Conservation (phyloP, 2,797 vertebrate genomes). For the Leucoraja ocellata region DNA sequence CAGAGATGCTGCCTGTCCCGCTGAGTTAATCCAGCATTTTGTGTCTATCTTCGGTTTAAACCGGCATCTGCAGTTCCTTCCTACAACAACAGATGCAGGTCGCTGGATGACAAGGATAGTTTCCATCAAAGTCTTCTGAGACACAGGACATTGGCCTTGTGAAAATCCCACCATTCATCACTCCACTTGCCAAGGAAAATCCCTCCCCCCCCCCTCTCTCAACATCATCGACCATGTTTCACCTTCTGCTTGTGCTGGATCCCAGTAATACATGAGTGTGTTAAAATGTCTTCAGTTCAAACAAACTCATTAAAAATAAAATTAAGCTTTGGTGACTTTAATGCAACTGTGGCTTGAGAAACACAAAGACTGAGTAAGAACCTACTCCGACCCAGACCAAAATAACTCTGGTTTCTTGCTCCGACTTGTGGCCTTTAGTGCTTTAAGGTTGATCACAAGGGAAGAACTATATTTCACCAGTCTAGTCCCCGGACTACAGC, state of each 20-base stretch:
- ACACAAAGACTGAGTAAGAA: neutral
- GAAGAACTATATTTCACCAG: neutral
- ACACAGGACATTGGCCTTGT: neutral
- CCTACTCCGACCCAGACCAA: neutral
- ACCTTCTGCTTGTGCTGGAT: neutral
- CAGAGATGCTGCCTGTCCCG: too few species aligned
- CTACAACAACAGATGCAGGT: neutral
- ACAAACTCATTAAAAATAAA: slow-evolving; percentile 6
- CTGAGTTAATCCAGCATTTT: too few species aligned
- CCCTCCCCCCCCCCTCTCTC: too few species aligned
- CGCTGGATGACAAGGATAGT: neutral
- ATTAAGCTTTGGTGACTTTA: slow-evolving; percentile 31
- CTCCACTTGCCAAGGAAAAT: neutral
- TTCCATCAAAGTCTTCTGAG: neutral
- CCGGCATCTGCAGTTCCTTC: too few species aligned
- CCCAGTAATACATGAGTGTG: slow-evolving; percentile 11
- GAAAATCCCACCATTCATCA: neutral
- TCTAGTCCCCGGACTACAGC: too few species aligned
- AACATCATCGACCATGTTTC: neutral
- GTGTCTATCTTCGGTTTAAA: too few species aligned
- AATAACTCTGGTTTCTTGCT: neutral
- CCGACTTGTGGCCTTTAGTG: neutral
- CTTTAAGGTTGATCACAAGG: neutral
- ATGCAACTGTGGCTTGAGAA: slow-evolving; percentile 7
- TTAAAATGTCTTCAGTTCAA: slow-evolving; percentile 27